Base-by-base conservation (phyloP, 1,140 invertebrate genomes). In the Muscidifurax raptorellus region DNA sequence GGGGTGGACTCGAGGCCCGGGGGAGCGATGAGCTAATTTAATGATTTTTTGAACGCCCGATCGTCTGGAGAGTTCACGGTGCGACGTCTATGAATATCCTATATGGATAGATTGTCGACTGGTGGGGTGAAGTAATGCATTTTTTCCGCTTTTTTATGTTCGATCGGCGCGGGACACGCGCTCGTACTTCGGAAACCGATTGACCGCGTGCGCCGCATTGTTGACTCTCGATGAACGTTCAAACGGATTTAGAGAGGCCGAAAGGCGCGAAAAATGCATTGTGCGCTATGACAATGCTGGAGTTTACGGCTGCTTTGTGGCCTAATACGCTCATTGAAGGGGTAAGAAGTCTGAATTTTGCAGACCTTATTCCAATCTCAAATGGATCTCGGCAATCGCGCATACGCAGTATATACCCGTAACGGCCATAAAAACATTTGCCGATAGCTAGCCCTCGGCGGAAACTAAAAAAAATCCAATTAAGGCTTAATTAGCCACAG, bases 11-110 rank as follows among this genome's bases (percentile, higher is more conserved):
- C n/a, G 47, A 12, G 69, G 27, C n/a, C 22, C 66, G 25, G 5
- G 36, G 74, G 40, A 76, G 32, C 30, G 77, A 79, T 40, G 30
- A 67, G 77, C 77, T 40, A 79, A 79, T 79, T 67, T 79, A 67
- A 79, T 79, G 77, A 66, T 25, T 66, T 79, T 67, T 67, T 25
- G 9, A 64, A 30, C 5, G 47, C 2, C 25, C 71, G 71, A 74
- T 74, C 52, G 52, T 52, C 2, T 52, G 12, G 32, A 77, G 47
- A 77, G 27, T 77, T 59, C 25, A 59, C n/a, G 44, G 25, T 52
- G 15, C 15, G 47, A 32, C 32, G 40, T 36, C 28, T 13, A 28
- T 59, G 52, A 52, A 52, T 52, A 52, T n/a, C n/a, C n/a, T n/a
- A n/a, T 59, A 22, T 59, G 6, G n/a, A 22, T 18, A 1, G 1